A percentile compares a stretch with the other conserved stretches of the same genome.
Evolutionary conservation across 2,888 invertebrate genomes (phyloP).

Genomic region (Vannuccia rotundouncinata): DNA sequence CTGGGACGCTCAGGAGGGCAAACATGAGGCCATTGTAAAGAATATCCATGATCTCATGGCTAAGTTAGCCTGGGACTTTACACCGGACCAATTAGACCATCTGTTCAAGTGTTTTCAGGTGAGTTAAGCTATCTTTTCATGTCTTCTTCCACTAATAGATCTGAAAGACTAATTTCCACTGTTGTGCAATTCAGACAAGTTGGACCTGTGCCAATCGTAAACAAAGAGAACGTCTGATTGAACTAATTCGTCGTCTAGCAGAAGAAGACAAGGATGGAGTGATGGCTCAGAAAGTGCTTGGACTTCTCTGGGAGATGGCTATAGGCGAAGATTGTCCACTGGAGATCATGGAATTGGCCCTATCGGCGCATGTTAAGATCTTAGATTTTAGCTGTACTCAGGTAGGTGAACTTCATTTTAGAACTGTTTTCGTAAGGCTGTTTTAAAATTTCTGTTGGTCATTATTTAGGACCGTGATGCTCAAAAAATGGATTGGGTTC

Average conservation of each 20-base stretch:
- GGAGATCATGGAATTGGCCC: conserved; percentile 91
- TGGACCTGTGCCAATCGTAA: conserved; percentile 93
- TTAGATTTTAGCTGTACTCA: conserved; percentile 94
- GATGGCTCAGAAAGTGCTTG: conserved; percentile 92
- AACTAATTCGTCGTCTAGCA: conserved; percentile 83
- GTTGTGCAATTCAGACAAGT: conserved; percentile 63
- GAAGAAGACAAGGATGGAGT: conserved; percentile 98
- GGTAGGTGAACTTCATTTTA: conserved; percentile 56
- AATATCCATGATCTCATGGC: conserved; percentile 91
- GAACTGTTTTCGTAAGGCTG: no score
- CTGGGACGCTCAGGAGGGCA: conserved; percentile 88
- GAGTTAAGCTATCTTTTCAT: conserved; percentile 44
- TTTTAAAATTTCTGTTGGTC: no score
- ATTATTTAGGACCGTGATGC: conserved; percentile 80
- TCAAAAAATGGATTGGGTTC: conserved; percentile 88
- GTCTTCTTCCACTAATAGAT: not conserved
- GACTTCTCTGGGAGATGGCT: conserved; percentile 89
- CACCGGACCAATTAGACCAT: conserved; percentile 90
- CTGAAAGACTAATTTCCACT: no score
- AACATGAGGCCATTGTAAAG: conserved; percentile 92
- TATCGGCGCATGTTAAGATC: conserved; percentile 89
- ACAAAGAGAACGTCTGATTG: conserved; percentile 85
- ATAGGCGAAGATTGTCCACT: conserved; percentile 91
- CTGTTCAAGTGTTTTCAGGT: conserved; percentile 93
- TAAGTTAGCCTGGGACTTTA: conserved; percentile 95